Conservation (phyloP, 1,140 invertebrate genomes). For the Plutomurus gul region DNA sequence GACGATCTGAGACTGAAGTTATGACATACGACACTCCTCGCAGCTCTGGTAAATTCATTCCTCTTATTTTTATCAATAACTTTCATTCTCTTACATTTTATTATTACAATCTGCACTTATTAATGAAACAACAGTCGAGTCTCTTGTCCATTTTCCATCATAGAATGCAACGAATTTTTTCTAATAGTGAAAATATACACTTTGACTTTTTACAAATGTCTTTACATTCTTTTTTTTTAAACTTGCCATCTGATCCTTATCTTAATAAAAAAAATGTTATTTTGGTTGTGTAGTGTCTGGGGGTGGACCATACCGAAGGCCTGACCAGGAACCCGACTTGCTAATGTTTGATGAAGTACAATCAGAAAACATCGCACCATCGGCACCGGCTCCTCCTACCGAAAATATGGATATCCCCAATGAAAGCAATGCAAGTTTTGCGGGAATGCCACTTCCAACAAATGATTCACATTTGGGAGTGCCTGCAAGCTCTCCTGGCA, state of each 20-base stretch:
- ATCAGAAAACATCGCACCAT: slow-evolving; percentile 15
- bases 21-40: slow-evolving; percentile 55
- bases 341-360: slow-evolving; percentile 50
- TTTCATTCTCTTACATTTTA: too few relatives aligned
- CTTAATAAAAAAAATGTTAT: background rate
- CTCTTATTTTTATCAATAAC: too few relatives aligned
- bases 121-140: too few relatives aligned
- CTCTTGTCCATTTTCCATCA: too few relatives aligned
- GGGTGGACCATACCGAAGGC: slow-evolving; percentile 30
- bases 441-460: background rate
- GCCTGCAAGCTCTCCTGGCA: background rate
- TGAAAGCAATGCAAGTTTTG: background rate
- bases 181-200: too few relatives aligned
- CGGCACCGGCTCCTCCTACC: background rate
- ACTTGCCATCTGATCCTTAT: background rate
- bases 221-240: too few relatives aligned
- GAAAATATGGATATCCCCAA: background rate
- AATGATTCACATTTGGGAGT: slow-evolving; percentile 6
- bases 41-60: slow-evolving; percentile 47
- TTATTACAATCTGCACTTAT: too few relatives aligned
- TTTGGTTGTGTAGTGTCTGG: slow-evolving; percentile 41
- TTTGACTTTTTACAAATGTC: too few relatives aligned
- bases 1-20: slow-evolving; percentile 67
- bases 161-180: too few relatives aligned
- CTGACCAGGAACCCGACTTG: slow-evolving; percentile 47